Percentiles rank a stretch among this genome's conserved stretches.
These are phyloP conservation scores for Oryctolagus cuniculus DNA, from an alignment of 2,113 vertebrate species.

Conservation along the genomic window DNA sequence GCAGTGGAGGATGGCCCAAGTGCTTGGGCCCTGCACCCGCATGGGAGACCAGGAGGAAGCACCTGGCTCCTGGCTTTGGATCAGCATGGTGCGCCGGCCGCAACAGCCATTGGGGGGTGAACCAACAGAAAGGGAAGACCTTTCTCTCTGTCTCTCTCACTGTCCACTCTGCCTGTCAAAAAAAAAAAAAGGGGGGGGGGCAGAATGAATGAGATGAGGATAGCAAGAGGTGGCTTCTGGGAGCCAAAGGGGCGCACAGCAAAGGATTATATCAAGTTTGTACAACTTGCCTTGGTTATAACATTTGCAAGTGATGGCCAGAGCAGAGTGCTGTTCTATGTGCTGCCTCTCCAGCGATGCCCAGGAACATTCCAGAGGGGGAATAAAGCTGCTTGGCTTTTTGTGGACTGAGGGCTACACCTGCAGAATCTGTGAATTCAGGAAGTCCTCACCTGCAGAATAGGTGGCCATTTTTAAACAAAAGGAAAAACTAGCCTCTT, in stretches of 20 bases:
- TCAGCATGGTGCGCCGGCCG: no score
- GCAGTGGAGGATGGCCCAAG: no score
- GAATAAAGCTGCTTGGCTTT: background rate
- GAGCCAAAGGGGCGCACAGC: rapidly evolving
- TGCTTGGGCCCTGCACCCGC: no score
- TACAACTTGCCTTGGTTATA: background rate
- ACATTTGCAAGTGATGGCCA: background rate
- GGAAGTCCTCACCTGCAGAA: background rate
- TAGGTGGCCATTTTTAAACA: background rate
- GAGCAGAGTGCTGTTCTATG: background rate
- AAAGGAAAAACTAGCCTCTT: background rate
- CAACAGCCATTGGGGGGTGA: no score
- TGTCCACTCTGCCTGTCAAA: no score
- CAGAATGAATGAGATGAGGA: background rate
- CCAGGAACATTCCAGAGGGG: background rate
- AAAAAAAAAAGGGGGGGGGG: no score
- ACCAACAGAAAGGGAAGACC: no score
- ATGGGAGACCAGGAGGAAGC: no score
- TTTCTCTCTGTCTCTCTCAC: no score
- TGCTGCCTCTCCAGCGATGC: background rate
- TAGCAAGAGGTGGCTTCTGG: background rate
- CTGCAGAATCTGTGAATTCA: background rate
- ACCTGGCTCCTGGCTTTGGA: no score
- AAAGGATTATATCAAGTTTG: background rate
- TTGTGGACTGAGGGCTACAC: background rate